Percentiles rank a stretch among this genome's conserved stretches.
Conservation (phyloP, 1,140 invertebrate species). For the Drosophila sproati region DNA sequence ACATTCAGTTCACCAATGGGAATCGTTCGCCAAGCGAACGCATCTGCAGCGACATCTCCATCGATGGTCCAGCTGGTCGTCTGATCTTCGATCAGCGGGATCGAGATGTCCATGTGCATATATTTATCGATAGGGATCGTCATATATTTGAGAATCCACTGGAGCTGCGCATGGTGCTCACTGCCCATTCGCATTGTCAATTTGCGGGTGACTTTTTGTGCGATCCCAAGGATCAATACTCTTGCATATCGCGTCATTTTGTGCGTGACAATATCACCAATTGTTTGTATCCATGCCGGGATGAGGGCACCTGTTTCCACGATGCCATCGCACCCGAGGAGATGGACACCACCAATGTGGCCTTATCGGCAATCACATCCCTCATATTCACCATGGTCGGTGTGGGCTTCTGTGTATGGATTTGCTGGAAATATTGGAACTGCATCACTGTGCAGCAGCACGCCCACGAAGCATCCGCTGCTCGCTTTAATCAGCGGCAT, state of each 20-base stretch:
- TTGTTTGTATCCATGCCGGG: slow-evolving; percentile 76
- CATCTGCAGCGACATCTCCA: slow-evolving; percentile 72
- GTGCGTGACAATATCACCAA: slow-evolving; percentile 79
- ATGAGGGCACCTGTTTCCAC: slow-evolving; percentile 75
- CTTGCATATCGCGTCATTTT: slow-evolving; percentile 79
- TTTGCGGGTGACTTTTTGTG: slow-evolving; percentile 71
- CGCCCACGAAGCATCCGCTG: slow-evolving; percentile 75
- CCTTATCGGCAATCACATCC: slow-evolving; percentile 79
- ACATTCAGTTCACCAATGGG: slow-evolving; percentile 75
- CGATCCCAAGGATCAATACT: slow-evolving; percentile 72
- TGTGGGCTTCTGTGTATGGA: slow-evolving; percentile 81
- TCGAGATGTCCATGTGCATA: slow-evolving; percentile 69
- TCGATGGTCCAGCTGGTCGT: slow-evolving; percentile 63
- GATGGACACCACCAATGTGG: slow-evolving; percentile 76
- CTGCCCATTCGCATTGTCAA: slow-evolving; percentile 74
- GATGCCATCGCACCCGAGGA: slow-evolving; percentile 63
- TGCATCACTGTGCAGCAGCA: slow-evolving; percentile 82
- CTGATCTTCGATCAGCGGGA: slow-evolving; percentile 74
- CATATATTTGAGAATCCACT: slow-evolving; percentile 69
- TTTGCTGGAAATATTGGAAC: slow-evolving; percentile 84
- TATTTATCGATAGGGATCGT: slow-evolving; percentile 66
- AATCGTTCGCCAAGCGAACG: slow-evolving; percentile 73
- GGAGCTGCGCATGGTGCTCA: slow-evolving; percentile 77
- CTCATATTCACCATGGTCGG: slow-evolving; percentile 83
- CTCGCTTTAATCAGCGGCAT: slow-evolving; percentile 64